Conservation (phyloP, 2,113 vertebrate species). For the Solea senegalensis region DNA sequence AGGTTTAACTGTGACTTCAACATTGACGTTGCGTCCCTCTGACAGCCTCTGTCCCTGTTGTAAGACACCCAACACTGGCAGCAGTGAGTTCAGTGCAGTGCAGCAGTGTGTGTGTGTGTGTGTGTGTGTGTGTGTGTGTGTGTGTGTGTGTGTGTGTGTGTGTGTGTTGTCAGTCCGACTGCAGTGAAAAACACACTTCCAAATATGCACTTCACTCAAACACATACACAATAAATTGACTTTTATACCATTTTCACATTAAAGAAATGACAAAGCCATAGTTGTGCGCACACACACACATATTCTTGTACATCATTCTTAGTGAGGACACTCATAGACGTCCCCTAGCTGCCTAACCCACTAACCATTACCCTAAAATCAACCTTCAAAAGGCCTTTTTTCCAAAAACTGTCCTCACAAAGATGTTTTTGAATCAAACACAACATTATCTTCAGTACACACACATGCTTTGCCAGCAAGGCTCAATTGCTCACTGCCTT, state of each 20-base stretch:
- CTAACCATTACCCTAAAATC: too few species aligned
- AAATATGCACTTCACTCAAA: not conserved
- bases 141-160: constrained; percentile 24
- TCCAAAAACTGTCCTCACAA: too few species aligned
- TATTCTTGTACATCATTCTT: not conserved
- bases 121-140: constrained; percentile 17
- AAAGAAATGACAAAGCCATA: not conserved
- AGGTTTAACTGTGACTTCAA: constrained; percentile 49
- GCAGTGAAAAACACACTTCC: constrained; percentile 18
- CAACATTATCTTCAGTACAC: constrained; percentile 28
- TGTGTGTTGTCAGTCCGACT: constrained; percentile 21
- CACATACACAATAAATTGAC: not conserved
- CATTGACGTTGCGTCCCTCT: constrained; percentile 56
- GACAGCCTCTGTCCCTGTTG: constrained; percentile 57
- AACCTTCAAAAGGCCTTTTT: too few species aligned
- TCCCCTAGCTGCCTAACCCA: too few species aligned
- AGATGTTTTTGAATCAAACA: too few species aligned
- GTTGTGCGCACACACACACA: not conserved
- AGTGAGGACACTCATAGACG: too few species aligned
- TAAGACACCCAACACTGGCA: constrained; percentile 47
- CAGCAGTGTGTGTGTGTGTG: constrained; percentile 28
- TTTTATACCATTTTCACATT: not conserved
- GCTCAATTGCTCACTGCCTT: constrained; percentile 67
- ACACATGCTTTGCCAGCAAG: constrained; percentile 44
- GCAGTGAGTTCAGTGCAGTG: constrained; percentile 2